Conservation (phyloP, 2,797 vertebrate species). For the Columba guinea region DNA sequence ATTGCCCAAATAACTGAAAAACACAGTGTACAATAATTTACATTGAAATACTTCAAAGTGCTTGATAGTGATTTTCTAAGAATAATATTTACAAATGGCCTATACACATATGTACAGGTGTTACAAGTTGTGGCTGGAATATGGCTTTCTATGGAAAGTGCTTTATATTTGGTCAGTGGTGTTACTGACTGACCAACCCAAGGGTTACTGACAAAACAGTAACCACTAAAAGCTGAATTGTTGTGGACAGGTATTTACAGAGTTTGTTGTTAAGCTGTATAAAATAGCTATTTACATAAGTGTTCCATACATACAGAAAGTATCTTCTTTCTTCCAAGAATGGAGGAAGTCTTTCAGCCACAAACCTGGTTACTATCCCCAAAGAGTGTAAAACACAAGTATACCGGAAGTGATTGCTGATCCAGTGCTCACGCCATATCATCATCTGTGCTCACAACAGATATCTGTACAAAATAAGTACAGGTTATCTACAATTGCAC, state of each 20-base stretch:
- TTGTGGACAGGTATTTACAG: slow-evolving; percentile 76
- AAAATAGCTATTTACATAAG: slow-evolving; percentile 79
- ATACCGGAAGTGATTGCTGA: slow-evolving; percentile 56
- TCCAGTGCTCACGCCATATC: slow-evolving; percentile 85
- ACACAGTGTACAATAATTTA: slow-evolving; percentile 90
- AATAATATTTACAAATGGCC: slow-evolving; percentile 88
- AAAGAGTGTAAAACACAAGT: slow-evolving; percentile 64
- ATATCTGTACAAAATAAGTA: slow-evolving; percentile 84
- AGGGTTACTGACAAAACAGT: slow-evolving; percentile 71
- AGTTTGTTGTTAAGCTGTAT: slow-evolving; percentile 59
- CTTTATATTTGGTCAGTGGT: slow-evolving; percentile 79
- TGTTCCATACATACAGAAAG: slow-evolving; percentile 71
- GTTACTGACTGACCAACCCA: slow-evolving; percentile 73
- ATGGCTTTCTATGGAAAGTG: slow-evolving; percentile 85
- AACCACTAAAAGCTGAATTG: slow-evolving; percentile 79
- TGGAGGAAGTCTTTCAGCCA: slow-evolving; percentile 83
- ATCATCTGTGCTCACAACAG: slow-evolving; percentile 97
- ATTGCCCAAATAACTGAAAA: slow-evolving; percentile 89
- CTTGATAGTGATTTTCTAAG: slow-evolving; percentile 90
- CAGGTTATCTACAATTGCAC: neutral
- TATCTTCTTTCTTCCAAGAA: slow-evolving; percentile 86
- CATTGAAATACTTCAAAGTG: slow-evolving; percentile 95
- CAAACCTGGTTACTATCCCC: slow-evolving; percentile 79
- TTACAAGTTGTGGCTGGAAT: slow-evolving; percentile 78
- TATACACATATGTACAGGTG: slow-evolving; percentile 88